A percentile compares a stretch with the other conserved stretches of the same genome.
These are phyloP conservation scores for Eira barbara DNA, from an alignment of 2,113 vertebrate genomes.

Conservation along the genomic window DNA sequence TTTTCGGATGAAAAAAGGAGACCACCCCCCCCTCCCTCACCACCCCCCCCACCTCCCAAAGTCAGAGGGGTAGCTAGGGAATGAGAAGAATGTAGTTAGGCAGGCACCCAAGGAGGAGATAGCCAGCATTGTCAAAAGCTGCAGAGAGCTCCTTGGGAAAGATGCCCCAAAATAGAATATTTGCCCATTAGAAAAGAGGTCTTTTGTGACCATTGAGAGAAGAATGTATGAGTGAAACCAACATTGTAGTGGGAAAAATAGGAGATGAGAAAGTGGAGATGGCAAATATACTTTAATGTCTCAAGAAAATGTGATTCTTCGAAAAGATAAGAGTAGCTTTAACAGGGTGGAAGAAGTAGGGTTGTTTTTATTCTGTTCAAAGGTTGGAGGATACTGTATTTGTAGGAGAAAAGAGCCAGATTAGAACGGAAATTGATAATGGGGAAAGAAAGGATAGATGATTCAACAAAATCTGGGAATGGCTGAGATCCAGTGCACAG, in stretches of 20 bases:
- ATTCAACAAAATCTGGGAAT: not conserved
- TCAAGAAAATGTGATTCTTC: not conserved
- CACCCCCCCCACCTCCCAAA: not conserved
- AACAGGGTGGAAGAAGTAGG: not conserved
- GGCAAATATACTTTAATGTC: not conserved
- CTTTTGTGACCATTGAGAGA: not conserved
- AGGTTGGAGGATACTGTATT: not conserved
- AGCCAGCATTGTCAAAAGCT: not conserved
- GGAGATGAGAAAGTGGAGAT: not conserved
- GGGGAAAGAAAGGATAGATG: not conserved
- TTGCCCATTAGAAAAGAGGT: conserved; percentile 23
- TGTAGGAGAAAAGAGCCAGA: not conserved
- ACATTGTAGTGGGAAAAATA: not conserved
- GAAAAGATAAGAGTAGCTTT: not conserved
- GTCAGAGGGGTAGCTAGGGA: not conserved
- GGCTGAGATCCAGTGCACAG: not conserved
- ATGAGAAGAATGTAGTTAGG: not conserved
- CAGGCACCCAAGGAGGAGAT: not conserved
- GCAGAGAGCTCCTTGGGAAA: not conserved
- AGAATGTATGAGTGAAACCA: conserved; percentile 4
- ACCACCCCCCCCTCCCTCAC: rapidly evolving
- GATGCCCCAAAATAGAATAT: not conserved
- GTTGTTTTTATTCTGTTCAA: conserved; percentile 14
- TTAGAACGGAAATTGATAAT: not conserved
- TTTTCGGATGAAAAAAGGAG: conserved; percentile 29